Conservation (phyloP, 2,797 vertebrate genomes). For the Poecilia velifera region DNA sequence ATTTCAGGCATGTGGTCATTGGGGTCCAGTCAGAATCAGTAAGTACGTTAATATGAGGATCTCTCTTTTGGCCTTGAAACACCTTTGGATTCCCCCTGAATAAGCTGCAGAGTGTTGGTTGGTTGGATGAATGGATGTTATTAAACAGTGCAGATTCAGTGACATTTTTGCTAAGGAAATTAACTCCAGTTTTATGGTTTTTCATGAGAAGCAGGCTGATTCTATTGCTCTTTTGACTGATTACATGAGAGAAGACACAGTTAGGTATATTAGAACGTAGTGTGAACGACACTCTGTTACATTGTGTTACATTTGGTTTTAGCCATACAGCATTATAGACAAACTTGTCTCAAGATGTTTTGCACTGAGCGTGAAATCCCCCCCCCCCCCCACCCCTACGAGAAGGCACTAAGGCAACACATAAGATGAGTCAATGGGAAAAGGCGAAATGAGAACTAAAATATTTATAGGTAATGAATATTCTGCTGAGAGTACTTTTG, state of each 20-base stretch:
- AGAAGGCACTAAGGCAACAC: conserved; percentile 21
- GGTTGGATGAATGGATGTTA: not conserved
- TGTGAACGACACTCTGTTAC: conserved; percentile 14
- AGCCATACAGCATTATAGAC: not conserved
- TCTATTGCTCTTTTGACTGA: conserved; percentile 50
- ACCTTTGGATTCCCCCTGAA: not conserved
- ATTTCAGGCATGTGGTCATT: not conserved
- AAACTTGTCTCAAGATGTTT: conserved; percentile 9
- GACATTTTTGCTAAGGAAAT: conserved; percentile 13
- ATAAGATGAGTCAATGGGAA: conserved; percentile 60
- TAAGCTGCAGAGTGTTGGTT: not conserved
- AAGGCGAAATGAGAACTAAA: conserved; percentile 74
- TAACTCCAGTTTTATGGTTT: conserved; percentile 10
- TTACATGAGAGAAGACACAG: conserved; percentile 20
- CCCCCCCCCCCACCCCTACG: not conserved
- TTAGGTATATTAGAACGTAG: conserved; percentile 12
- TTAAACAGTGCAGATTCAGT: not conserved
- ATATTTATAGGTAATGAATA: conserved; percentile 83
- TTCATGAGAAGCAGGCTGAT: conserved; percentile 13
- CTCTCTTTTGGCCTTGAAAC: not conserved
- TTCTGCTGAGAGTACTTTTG: conserved; percentile 74
- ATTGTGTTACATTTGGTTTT: not conserved
- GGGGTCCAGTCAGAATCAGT: not conserved
- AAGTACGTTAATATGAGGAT: not conserved
- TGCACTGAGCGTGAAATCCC: not conserved